Conservation (phyloP, 1,140 invertebrate genomes). For the Luehdorfia chinensis region DNA sequence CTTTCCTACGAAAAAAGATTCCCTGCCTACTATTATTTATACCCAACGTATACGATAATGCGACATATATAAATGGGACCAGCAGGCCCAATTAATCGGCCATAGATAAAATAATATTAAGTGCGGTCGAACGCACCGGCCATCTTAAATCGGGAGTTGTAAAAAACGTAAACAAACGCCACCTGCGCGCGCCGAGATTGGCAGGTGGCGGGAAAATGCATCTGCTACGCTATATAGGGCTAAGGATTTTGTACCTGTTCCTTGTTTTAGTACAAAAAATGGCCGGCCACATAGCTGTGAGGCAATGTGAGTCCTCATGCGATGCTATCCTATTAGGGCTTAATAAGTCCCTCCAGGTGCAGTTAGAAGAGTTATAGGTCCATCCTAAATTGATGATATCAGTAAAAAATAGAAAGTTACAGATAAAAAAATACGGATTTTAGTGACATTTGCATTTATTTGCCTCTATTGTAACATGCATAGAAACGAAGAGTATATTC, state of each 20-base stretch:
- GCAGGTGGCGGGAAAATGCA: conserved; percentile 8
- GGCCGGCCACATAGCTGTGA: background rate
- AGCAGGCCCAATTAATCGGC: conserved; percentile 4
- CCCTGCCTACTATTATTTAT: too few species aligned
- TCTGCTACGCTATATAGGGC: conserved; percentile 5
- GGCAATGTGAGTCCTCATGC: too few species aligned
- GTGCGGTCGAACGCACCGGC: background rate
- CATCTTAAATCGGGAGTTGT: background rate
- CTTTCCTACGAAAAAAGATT: too few species aligned
- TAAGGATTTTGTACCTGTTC: conserved; percentile 11
- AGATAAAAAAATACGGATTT: too few species aligned
- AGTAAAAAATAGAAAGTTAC: too few species aligned
- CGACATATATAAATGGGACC: too few species aligned
- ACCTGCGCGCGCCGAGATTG: conserved; percentile 15
- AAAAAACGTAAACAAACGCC: conserved; percentile 13
- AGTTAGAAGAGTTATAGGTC: background rate
- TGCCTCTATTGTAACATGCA: too few species aligned
- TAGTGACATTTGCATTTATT: too few species aligned
- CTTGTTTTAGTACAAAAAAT: conserved; percentile 3
- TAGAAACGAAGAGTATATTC: too few species aligned
- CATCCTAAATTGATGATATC: too few species aligned
- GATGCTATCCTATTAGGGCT: conserved; percentile 1
- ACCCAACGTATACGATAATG: too few species aligned
- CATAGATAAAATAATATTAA: conserved; percentile 5
- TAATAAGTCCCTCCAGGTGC: conserved; percentile 3